phyloP scores from a whole-genome alignment of 2,113 vertebrate species.

The Rostratula benghalensis region DNA sequence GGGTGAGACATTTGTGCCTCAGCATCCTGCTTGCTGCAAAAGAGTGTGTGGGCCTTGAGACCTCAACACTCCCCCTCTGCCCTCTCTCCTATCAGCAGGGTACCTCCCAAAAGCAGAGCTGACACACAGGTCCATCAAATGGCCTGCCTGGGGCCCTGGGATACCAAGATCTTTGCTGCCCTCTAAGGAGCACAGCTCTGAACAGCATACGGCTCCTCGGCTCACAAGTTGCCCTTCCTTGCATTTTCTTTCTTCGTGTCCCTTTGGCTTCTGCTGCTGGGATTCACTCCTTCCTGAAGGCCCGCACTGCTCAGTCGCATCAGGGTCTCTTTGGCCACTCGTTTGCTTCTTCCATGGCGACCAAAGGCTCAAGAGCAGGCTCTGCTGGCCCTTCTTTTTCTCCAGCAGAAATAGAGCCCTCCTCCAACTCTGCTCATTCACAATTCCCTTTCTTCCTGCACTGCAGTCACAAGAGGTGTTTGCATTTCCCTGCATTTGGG shows the following conservation, averaged over 20 bases:
- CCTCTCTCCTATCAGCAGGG: neutral
- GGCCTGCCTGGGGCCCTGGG: neutral
- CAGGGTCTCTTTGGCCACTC: neutral
- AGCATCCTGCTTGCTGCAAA: neutral
- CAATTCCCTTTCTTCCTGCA: neutral
- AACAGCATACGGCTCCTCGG: too few relatives aligned
- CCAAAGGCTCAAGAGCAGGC: neutral
- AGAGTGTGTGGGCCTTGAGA: neutral
- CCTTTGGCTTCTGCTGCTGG: neutral
- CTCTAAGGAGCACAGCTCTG: neutral
- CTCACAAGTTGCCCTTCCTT: neutral
- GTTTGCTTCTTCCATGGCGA: neutral
- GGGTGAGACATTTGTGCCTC: fast-evolving
- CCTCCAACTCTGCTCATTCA: neutral
- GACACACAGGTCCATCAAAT: neutral
- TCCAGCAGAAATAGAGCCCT: neutral
- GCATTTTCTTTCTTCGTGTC: neutral
- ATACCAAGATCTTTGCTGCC: neutral
- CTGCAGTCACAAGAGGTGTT: too few relatives aligned
- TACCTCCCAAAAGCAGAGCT: neutral
- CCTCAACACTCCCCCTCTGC: neutral
- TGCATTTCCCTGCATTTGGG: too few relatives aligned
- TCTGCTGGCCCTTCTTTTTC: neutral
- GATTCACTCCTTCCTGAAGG: neutral
- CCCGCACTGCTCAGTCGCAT: neutral